A percentile compares a stretch with the other conserved stretches of the same genome.
These are phyloP conservation scores for Drosophila elegans DNA, from an alignment of 1,140 invertebrate species.

Conservation along the genomic window DNA sequence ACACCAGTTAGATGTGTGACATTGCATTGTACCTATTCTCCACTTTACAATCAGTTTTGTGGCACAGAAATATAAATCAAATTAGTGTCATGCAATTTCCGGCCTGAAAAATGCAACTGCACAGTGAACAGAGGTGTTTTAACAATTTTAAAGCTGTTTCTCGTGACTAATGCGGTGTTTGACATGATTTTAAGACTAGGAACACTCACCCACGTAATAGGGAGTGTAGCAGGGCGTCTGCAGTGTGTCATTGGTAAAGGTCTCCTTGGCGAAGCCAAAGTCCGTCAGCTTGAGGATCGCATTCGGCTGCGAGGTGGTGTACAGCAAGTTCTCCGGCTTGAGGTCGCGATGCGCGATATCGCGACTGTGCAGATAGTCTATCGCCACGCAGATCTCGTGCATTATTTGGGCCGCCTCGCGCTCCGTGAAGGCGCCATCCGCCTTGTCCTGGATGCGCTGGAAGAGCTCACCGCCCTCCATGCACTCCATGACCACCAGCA, in stretches of 20 bases:
- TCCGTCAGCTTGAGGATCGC: slow-evolving; percentile 98
- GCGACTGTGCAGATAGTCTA: slow-evolving; percentile 96
- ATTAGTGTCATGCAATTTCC: background rate
- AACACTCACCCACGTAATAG: slow-evolving; percentile 93
- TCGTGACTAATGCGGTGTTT: background rate
- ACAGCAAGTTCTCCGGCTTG: slow-evolving; percentile 96
- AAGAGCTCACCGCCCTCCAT: slow-evolving; percentile 99
- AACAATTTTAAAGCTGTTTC: background rate
- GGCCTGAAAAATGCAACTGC: background rate
- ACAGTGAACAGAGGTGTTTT: background rate
- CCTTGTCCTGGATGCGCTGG: slow-evolving; percentile 97
- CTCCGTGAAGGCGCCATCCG: slow-evolving; percentile 97
- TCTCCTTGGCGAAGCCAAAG: slow-evolving; percentile 99
- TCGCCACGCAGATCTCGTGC: slow-evolving; percentile 98
- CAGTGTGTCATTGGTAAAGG: slow-evolving; percentile 92
- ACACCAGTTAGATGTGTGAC: background rate
- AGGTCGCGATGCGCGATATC: slow-evolving; percentile 99
- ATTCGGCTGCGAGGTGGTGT: slow-evolving; percentile 89
- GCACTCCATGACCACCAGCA: slow-evolving; percentile 99
- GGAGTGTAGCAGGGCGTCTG: slow-evolving; percentile 99
- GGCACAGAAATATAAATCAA: background rate
- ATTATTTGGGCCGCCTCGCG: slow-evolving; percentile 92
- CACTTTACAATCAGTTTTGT: background rate
- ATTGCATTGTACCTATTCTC: background rate
- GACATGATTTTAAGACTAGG: background rate